phyloP scores from a whole-genome alignment of 2,113 vertebrate genomes.

The Gadus chalcogrammus region DNA sequence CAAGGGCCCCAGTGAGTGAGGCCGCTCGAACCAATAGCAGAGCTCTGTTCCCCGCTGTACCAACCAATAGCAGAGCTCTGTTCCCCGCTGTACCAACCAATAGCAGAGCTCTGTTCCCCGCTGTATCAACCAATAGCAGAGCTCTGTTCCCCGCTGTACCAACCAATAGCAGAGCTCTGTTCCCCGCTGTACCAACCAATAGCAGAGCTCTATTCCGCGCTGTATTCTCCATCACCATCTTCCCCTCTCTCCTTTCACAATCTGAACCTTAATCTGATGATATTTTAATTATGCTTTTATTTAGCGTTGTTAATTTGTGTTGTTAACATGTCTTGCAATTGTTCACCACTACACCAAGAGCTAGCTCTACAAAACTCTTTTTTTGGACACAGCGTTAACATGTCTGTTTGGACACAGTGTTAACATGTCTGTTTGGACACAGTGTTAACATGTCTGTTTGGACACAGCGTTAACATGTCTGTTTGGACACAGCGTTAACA shows the following conservation, averaged over 20 bases:
- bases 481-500: too few relatives aligned
- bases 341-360: too few relatives aligned
- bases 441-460: too few relatives aligned
- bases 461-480: too few relatives aligned
- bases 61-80: too few relatives aligned
- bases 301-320: too few relatives aligned
- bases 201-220: background rate
- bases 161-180: too few relatives aligned
- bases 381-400: too few relatives aligned
- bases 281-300: background rate
- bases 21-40: background rate
- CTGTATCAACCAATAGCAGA: background rate
- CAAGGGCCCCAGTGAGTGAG: conserved; percentile 89
- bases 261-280: background rate
- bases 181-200: background rate
- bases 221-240: background rate
- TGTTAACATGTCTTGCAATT: too few relatives aligned
- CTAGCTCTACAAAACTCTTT: too few relatives aligned
- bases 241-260: background rate
- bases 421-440: too few relatives aligned
- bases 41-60: background rate
- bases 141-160: background rate
- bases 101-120: background rate
- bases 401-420: too few relatives aligned
- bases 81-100: background rate